Conservation (phyloP, 2,888 invertebrate species). For the Sphaerophoria rueppellii region DNA sequence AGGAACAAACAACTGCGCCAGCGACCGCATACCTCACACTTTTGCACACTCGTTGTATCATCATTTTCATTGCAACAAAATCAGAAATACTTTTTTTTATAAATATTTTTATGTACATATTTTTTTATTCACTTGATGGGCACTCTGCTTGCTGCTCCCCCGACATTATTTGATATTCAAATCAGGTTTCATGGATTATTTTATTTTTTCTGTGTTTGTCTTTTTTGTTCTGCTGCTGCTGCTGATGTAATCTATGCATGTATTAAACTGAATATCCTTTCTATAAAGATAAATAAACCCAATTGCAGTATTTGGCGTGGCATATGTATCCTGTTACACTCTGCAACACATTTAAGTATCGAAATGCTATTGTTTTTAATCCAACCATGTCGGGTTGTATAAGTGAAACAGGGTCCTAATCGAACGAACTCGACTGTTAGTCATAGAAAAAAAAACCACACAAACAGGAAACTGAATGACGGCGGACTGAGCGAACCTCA, state of each 20-base stretch:
- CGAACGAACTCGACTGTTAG: background rate
- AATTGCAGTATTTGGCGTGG: slow-evolving; percentile 1
- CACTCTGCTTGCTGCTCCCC: slow-evolving; percentile 16
- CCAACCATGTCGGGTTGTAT: background rate
- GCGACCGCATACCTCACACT: background rate
- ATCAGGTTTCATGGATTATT: slow-evolving; percentile 64
- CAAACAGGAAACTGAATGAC: slow-evolving; percentile 64
- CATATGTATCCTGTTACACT: slow-evolving; percentile 6
- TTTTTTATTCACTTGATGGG: slow-evolving; percentile 38
- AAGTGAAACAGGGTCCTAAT: background rate
- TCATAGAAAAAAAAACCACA: slow-evolving; percentile 26
- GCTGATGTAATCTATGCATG: slow-evolving; percentile 65
- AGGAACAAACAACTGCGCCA: background rate
- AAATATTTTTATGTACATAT: slow-evolving; percentile 21
- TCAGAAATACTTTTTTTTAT: slow-evolving; percentile 24
- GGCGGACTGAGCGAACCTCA: background rate
- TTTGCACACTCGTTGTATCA: background rate
- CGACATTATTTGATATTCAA: slow-evolving; percentile 68
- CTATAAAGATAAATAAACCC: slow-evolving; percentile 24
- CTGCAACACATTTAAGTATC: background rate
- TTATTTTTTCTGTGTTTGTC: slow-evolving; percentile 16
- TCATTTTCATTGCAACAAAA: slow-evolving; percentile 21
- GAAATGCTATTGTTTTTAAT: background rate
- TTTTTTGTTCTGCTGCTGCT: slow-evolving; percentile 13
- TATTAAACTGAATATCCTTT: slow-evolving; percentile 64